Evolutionary conservation across 2,797 vertebrate genomes (phyloP).

Genomic region (Nannoperca obscura): DNA sequence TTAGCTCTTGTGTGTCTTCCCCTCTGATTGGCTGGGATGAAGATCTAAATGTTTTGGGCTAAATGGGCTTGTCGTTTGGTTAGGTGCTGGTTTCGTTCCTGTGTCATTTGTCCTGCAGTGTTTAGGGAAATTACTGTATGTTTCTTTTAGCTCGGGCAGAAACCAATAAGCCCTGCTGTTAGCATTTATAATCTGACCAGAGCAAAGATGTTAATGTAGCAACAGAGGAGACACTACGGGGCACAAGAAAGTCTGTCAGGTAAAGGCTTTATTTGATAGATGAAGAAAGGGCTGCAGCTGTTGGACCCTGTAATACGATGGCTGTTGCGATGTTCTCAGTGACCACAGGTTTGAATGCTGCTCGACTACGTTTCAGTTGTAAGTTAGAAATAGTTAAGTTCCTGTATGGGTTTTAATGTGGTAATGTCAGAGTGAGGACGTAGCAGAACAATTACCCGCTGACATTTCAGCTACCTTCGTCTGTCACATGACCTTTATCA

Average conservation of each 20-base stretch:
- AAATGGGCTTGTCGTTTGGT: neutral
- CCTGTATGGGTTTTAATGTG: neutral
- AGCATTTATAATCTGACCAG: neutral
- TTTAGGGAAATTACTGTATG: neutral
- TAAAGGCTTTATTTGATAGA: too few relatives aligned
- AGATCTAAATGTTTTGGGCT: neutral
- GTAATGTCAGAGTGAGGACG: constrained; percentile 9
- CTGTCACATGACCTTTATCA: constrained; percentile 5
- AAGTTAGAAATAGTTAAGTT: neutral
- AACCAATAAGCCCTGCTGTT: neutral
- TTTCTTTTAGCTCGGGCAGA: neutral
- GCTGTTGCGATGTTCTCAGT: too few relatives aligned
- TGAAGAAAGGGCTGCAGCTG: too few relatives aligned
- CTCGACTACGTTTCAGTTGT: neutral
- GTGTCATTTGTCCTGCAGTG: neutral
- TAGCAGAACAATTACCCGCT: constrained; percentile 17
- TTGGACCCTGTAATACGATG: too few relatives aligned
- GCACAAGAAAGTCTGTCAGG: too few relatives aligned
- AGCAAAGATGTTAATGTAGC: neutral
- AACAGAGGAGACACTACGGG: neutral
- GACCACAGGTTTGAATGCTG: neutral
- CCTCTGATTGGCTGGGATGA: neutral
- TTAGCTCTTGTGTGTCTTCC: constrained; percentile 14
- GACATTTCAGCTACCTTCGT: constrained; percentile 17
- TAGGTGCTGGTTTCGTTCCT: neutral